Evolutionary conservation across 2,113 vertebrate species (phyloP), one percentile per base, ranked within the genome.

Genomic region (Vombatus ursinus): DNA sequence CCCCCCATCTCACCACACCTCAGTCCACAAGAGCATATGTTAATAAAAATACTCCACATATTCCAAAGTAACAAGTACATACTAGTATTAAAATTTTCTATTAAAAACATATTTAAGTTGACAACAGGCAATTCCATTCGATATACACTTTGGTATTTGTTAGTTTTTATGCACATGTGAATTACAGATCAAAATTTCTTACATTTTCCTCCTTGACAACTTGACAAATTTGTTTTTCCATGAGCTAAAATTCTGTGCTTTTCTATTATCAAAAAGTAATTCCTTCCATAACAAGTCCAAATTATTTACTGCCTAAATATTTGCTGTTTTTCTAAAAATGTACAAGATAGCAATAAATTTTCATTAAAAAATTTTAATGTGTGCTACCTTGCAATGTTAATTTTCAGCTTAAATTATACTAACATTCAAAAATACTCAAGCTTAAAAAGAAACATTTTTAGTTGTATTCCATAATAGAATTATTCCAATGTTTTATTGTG

Each of bases 391-490:
- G 93, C 47, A 90, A 68, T 90, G 94, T 92, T 92, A 94, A 24
- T 95, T 93, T 91, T 25, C 0, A 90, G 48, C 37, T 94, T 16
- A 95, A 92, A 94, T 84, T 84, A 93, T 19, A 61, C 14, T 94
- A 77, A 37, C 50, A 95, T 37, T 61, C 93, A 91, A 94, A 54
- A 31, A 91, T 91, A 61, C 1, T 28, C 16, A 90, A 95, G 54
- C 23, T 52, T 94, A 95, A 91, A 95, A 57, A 89, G 91, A 57
- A 96, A 95, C 49, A 26, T 57, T 52, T 91, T 95, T 19, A 91
- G 23, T 89, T 90, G 90, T 8, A 90, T 22, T 52, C 28, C 57
- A 68, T 37, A 37, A 37, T 16, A 68, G 31, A 37, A 68, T 37
- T 68, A 68, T 37, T 68, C 31, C 61, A 68, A 16, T 37, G 31